Percentiles rank a stretch among this genome's conserved stretches.
phyloP scores from a whole-genome alignment of 1,140 invertebrate genomes.

The Bicyclus anynana region DNA sequence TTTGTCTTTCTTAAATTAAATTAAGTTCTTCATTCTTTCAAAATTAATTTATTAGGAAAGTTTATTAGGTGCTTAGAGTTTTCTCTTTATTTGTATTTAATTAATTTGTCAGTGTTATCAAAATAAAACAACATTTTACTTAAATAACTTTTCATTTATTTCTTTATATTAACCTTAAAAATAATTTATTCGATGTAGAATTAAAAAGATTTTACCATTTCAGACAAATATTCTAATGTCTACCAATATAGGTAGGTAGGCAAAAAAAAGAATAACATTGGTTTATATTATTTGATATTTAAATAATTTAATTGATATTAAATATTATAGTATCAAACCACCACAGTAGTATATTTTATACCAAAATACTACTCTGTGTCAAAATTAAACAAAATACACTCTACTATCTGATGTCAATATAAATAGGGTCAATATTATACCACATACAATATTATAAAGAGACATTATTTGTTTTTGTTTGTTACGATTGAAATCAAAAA shows the following conservation, averaged over 20 bases:
- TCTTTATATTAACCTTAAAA: conserved; percentile 10
- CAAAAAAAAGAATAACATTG: background rate
- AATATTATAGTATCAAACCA: conserved; percentile 24
- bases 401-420: conserved; percentile 4
- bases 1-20: too few species aligned
- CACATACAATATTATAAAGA: too few species aligned
- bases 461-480: too few species aligned
- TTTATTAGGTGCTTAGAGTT: too few species aligned
- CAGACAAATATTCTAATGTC: too few species aligned
- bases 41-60: too few species aligned
- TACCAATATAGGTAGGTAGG: background rate
- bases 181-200: conserved; percentile 17
- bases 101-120: background rate
- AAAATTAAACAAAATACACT: conserved; percentile 6
- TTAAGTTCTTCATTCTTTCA: too few species aligned
- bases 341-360: conserved; percentile 55
- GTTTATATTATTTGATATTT: background rate
- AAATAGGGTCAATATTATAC: background rate
- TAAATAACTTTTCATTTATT: conserved; percentile 26
- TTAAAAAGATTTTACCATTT: background rate
- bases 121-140: conserved; percentile 24
- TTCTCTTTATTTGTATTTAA: too few species aligned
- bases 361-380: conserved; percentile 61
- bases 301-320: background rate
- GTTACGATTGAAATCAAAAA: too few species aligned